Base-by-base conservation (phyloP, 2,797 vertebrate genomes). In the Coilia nasus region DNA sequence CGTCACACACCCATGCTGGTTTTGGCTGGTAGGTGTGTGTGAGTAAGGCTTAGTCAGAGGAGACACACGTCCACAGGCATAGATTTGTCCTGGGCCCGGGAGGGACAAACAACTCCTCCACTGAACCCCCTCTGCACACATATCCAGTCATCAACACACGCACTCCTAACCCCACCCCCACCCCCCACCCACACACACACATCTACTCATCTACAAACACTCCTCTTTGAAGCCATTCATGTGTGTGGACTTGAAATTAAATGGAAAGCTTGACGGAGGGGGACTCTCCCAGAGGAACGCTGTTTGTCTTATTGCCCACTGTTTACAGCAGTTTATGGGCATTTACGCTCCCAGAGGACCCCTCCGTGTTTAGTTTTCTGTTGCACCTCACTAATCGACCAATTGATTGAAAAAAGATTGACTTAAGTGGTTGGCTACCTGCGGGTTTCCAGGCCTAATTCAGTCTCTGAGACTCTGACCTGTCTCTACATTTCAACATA, bases 291-390 rank as follows among this genome's bases (percentile, higher is more conserved):
- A 75, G 28, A 28, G 67, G 12, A 17, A 6, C 31, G 67, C 67
- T 35, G 12, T 75, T 75, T 75, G 67, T 75, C 31, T 35, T 75
- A 71, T 35, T 71, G 64, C 28, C 64, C 28, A 17, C 3, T 75
- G 67, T 75, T 75, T 75, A 75, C 67, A 35, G 67, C 67, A 19
- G 28, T 75, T 35, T 75, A 75, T 35, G 67, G 67, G 28, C 67
- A 75, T 35, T 31, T 90, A 90, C 90, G 83, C 89, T 91, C 92
- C 88, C 92, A 88, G 84, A 75, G 84, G 85, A 88, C 90, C 31
- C 88, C 90, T 83, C 90, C 86, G 80, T 91, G 28, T 75, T 75
- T 75, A 75, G 14, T 41, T 75, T 75, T 35, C 67, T 11, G 67
- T 35, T 28, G 28, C 67, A 75, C 28, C 28, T 75, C 67, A 35